A percentile compares a stretch with the other conserved stretches of the same genome.
These are phyloP conservation scores for Ellobius talpinus DNA, from an alignment of 2,113 vertebrate species.

Conservation along the genomic window DNA sequence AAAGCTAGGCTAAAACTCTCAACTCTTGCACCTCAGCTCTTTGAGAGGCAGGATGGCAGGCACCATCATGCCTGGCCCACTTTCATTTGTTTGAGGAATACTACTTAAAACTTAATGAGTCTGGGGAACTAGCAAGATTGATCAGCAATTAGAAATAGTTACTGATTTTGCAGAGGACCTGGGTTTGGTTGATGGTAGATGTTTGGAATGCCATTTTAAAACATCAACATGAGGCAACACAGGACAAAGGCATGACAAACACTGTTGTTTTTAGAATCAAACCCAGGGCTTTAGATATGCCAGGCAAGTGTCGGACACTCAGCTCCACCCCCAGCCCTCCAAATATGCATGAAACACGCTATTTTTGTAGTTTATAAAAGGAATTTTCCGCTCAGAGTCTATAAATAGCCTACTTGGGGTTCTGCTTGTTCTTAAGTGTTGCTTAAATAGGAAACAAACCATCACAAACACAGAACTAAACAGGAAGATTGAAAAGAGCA, in stretches of 20 bases:
- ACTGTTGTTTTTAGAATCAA: neutral
- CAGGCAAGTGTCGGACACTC: neutral
- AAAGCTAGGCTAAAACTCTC: too few relatives aligned
- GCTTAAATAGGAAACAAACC: neutral
- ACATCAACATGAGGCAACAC: neutral
- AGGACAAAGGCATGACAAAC: neutral
- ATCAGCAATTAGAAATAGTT: neutral
- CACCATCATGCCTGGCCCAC: too few relatives aligned
- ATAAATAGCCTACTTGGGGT: neutral
- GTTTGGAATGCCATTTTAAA: neutral
- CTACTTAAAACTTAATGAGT: too few relatives aligned
- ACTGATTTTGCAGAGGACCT: neutral
- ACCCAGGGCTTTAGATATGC: neutral
- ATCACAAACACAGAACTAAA: constrained; percentile 16
- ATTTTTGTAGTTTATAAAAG: neutral
- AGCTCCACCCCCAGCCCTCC: neutral
- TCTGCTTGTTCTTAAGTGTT: neutral
- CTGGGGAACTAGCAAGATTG: neutral
- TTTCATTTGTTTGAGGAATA: too few relatives aligned
- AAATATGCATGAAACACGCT: neutral
- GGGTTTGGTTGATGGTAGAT: neutral
- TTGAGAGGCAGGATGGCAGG: too few relatives aligned
- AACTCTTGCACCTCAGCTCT: too few relatives aligned
- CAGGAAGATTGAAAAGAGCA: neutral
- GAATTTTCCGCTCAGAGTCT: neutral